Percentiles rank a stretch among this genome's conserved stretches.
phyloP scores from a whole-genome alignment of 2,113 vertebrate genomes.

The Albula glossodonta region DNA sequence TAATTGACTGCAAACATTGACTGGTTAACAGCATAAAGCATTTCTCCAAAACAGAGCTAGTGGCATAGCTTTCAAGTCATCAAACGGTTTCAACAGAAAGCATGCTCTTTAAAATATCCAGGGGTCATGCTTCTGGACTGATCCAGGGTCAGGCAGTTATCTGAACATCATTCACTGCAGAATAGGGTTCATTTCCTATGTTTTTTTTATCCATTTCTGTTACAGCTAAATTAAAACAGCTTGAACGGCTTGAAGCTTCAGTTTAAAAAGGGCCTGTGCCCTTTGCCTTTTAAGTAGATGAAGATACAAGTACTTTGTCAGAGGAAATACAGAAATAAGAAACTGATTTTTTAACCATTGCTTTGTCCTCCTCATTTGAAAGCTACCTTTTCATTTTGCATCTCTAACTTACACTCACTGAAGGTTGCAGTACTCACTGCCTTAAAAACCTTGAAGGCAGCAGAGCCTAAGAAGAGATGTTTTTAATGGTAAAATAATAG shows the following conservation, averaged over 20 bases:
- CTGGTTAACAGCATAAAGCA: slow-evolving; percentile 56
- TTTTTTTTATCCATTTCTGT: background rate
- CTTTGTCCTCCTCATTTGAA: background rate
- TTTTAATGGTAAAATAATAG: no score
- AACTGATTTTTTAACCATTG: background rate
- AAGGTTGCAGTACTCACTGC: background rate
- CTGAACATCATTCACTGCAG: background rate
- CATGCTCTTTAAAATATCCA: slow-evolving; percentile 71
- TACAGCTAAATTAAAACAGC: background rate
- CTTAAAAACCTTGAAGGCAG: no score
- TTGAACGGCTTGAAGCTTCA: background rate
- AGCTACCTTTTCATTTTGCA: background rate
- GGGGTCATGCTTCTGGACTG: slow-evolving; percentile 44
- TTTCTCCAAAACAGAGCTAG: slow-evolving; percentile 58
- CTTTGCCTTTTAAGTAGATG: background rate
- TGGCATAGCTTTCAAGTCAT: slow-evolving; percentile 47
- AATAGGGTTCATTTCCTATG: background rate
- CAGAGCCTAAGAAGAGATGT: no score
- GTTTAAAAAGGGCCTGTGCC: background rate
- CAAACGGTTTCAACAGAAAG: slow-evolving; percentile 60
- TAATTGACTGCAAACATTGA: slow-evolving; percentile 65
- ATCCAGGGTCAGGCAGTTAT: slow-evolving; percentile 45
- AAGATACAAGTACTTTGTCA: background rate
- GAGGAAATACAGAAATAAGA: background rate
- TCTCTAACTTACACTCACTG: background rate